These are phyloP conservation scores for Ochropleura plecta DNA, from an alignment of 2,888 invertebrate genomes.

Conservation along the genomic window DNA sequence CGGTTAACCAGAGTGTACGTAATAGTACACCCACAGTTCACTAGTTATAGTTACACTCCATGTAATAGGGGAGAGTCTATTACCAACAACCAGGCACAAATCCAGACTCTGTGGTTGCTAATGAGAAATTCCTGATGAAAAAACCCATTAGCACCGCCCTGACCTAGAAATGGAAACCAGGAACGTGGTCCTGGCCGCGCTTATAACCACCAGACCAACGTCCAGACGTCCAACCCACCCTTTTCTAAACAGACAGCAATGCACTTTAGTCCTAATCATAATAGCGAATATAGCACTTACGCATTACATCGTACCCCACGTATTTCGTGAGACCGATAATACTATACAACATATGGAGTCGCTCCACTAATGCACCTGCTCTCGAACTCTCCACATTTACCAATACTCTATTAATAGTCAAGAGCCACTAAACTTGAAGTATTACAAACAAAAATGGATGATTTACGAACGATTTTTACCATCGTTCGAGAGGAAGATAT, in stretches of 20 bases:
- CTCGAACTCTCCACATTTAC: conserved; percentile 33
- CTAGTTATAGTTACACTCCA: too few relatives aligned
- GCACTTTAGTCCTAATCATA: conserved; percentile 22
- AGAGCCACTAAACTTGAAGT: conserved; percentile 53
- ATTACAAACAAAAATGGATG: conserved; percentile 49
- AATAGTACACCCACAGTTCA: too few relatives aligned
- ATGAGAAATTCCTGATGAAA: too few relatives aligned
- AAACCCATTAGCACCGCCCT: too few relatives aligned
- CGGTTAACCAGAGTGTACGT: too few relatives aligned
- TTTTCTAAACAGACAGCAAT: not conserved
- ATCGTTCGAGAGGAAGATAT: conserved; percentile 23
- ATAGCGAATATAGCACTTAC: conserved; percentile 12
- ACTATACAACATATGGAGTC: conserved; percentile 22
- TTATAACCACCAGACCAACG: too few relatives aligned
- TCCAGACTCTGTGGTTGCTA: too few relatives aligned
- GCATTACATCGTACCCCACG: conserved; percentile 41
- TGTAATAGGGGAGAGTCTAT: too few relatives aligned
- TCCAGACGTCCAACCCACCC: not conserved
- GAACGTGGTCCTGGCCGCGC: too few relatives aligned
- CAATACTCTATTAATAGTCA: conserved; percentile 58
- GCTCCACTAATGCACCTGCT: conserved; percentile 58
- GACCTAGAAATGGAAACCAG: too few relatives aligned
- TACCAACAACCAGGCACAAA: too few relatives aligned
- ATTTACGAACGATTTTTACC: conserved; percentile 46
- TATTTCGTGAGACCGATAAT: conserved; percentile 51